Percentiles rank a stretch among this genome's conserved stretches.
phyloP scores from a whole-genome alignment of 2,113 vertebrate genomes.

The Zosterops borbonicus region DNA sequence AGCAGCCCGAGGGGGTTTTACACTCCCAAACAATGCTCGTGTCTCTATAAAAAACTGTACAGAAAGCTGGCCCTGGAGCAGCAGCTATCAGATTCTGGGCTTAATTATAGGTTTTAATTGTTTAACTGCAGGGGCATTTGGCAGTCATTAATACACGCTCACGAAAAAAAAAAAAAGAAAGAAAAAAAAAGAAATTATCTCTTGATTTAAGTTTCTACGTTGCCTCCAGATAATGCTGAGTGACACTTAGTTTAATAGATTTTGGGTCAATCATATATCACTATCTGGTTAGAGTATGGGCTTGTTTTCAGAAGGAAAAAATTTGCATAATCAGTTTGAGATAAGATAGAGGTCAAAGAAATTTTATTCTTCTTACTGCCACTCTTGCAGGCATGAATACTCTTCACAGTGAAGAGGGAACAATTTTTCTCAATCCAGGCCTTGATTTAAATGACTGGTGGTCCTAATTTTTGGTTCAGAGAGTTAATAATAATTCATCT shows the following conservation, averaged over 20 bases:
- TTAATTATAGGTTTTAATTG: constrained; percentile 50
- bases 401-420: not conserved
- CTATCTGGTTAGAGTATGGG: not conserved
- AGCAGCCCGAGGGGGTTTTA: not conserved
- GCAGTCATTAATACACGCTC: constrained; percentile 14
- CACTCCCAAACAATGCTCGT: not conserved
- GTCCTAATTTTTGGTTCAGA: not conserved
- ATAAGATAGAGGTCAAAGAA: not conserved
- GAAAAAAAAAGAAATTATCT: not conserved
- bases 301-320: not conserved
- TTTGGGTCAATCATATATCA: not conserved
- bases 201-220: not conserved
- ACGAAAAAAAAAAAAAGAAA: not conserved
- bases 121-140: constrained; percentile 45
- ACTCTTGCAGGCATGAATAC: not conserved
- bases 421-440: not conserved
- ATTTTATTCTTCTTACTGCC: not conserved
- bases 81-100: constrained; percentile 20
- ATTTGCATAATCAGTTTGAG: not conserved
- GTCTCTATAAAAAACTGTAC: not conserved
- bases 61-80: not conserved
- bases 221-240: not conserved
- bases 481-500: not conserved
- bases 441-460: not conserved
- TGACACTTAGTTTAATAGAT: not conserved